A percentile compares a stretch with the other conserved stretches of the same genome.
Conservation (phyloP, 1,140 invertebrate species). For the Luehdorfia chinensis region DNA sequence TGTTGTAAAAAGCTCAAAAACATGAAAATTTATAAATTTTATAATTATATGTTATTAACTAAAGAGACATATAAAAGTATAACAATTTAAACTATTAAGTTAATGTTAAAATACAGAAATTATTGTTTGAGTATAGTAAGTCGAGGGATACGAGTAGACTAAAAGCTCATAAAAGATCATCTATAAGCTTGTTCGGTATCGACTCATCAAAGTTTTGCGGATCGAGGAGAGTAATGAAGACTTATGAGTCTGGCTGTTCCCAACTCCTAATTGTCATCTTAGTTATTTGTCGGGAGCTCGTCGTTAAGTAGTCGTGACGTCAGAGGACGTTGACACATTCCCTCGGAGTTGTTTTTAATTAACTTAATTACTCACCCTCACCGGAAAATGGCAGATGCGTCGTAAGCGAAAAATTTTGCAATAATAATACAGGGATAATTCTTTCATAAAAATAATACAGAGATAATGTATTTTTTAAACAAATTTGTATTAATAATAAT, state of each 20-base stretch:
- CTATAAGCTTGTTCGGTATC: slow-evolving; percentile 37
- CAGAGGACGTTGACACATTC: slow-evolving; percentile 26
- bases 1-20: too few relatives aligned
- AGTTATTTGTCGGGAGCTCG: slow-evolving; percentile 33
- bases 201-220: slow-evolving; percentile 44
- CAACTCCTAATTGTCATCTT: slow-evolving; percentile 51
- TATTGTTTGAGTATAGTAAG: too few relatives aligned
- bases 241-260: slow-evolving; percentile 54
- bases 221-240: slow-evolving; percentile 56
- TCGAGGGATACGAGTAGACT: background rate
- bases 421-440: too few relatives aligned
- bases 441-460: too few relatives aligned
- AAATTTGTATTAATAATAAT: too few relatives aligned
- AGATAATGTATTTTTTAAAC: too few relatives aligned
- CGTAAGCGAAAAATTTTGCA: slow-evolving; percentile 6
- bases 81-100: too few relatives aligned
- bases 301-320: slow-evolving; percentile 27
- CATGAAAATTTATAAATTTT: too few relatives aligned
- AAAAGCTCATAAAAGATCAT: slow-evolving; percentile 16
- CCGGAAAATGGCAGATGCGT: slow-evolving; percentile 11
- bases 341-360: slow-evolving; percentile 28
- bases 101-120: too few relatives aligned
- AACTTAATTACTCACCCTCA: slow-evolving; percentile 26
- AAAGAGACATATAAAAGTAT: too few relatives aligned
- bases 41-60: too few relatives aligned